Evolutionary conservation across 2,113 vertebrate genomes (phyloP), one percentile per base, ranked within the genome.

Genomic region (Todiramphus saurophagus): DNA sequence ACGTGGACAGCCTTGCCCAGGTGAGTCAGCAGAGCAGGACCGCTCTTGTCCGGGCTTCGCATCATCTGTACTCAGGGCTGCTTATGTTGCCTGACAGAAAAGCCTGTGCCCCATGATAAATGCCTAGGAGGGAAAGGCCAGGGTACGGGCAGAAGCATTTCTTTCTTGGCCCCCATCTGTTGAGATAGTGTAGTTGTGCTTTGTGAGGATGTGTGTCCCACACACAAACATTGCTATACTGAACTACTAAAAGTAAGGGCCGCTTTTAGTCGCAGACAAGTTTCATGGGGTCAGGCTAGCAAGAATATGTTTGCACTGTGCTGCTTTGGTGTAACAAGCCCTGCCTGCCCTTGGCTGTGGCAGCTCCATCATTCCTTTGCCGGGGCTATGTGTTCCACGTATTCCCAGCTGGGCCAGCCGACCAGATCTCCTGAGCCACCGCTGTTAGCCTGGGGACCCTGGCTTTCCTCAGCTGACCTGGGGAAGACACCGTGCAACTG

Each of bases 381-480:
- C n/a, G 35, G 31, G 37, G 27, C 13, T 59, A 1, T 9, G 10
- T 48, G 18, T 7, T 24, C 14, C 21, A 13, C 1, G 2, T 78
- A n/a, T 14, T 70, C 44, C 37, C 23, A 68, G 13, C 11, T 1
- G 2, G 35, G 23, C 30, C 0, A 0, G 51, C n/a, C 2, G 1
- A 19, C 16, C 0, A 0, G 56, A 33, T 7, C 43, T 73, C 33
- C 35, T 64, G 43, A 51, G 17, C 30, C 31, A 4, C 27, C 4
- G 3, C 7, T 60, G 53, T 33, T 79, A 77, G 16, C 13, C 50
- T 0, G 0, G 50, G 37, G 31, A 68, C 19, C 27, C 31, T 11
- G 31, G 28, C 15, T 64, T 89, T 74, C 60, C 28, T 60, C 0
- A 0, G 6, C 43, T 63, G 21, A 41, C 33, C 7, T 43, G 13